Evolutionary conservation across 2,113 vertebrate species (phyloP).

Genomic region (Gymnocephalus cernua): DNA sequence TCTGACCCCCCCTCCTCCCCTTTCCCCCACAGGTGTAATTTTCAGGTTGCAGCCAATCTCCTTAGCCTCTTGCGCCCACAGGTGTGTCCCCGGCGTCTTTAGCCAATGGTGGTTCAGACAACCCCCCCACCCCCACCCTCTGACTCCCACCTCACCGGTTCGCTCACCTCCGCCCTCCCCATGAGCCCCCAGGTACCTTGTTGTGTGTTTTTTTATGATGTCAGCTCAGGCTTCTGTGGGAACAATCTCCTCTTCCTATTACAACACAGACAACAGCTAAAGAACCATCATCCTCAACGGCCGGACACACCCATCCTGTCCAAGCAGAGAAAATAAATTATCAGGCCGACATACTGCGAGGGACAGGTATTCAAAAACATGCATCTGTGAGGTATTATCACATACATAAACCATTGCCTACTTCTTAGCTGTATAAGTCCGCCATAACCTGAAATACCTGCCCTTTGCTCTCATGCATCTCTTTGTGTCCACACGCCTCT

Average conservation of each 20-base stretch:
- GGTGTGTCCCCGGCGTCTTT: slow-evolving; percentile 92
- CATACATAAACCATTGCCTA: slow-evolving; percentile 54
- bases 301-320: slow-evolving; percentile 50
- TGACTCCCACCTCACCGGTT: slow-evolving; percentile 56
- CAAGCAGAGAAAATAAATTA: slow-evolving; percentile 13
- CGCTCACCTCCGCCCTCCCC: slow-evolving; percentile 63
- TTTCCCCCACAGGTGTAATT: slow-evolving; percentile 96
- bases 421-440: slow-evolving; percentile 30
- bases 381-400: slow-evolving; percentile 33
- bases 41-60: slow-evolving; percentile 90
- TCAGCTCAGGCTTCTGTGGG: slow-evolving; percentile 83
- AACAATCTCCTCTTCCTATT: slow-evolving; percentile 75
- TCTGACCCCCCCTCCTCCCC: slow-evolving; percentile 75
- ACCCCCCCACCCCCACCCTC: slow-evolving; percentile 39
- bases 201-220: slow-evolving; percentile 84
- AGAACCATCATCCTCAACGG: slow-evolving; percentile 61
- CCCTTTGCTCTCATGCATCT: slow-evolving; percentile 73
- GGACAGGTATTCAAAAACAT: slow-evolving; percentile 15
- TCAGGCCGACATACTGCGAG: background rate
- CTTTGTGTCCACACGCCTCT: slow-evolving; percentile 74
- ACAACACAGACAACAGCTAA: slow-evolving; percentile 65
- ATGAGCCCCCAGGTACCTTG: slow-evolving; percentile 77
- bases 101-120: slow-evolving; percentile 76
- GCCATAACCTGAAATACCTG: slow-evolving; percentile 75
- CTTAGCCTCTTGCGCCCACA: slow-evolving; percentile 84